These are phyloP conservation scores for Phyllotreta cruciferae DNA, from an alignment of 2,888 invertebrate genomes.

Conservation along the genomic window DNA sequence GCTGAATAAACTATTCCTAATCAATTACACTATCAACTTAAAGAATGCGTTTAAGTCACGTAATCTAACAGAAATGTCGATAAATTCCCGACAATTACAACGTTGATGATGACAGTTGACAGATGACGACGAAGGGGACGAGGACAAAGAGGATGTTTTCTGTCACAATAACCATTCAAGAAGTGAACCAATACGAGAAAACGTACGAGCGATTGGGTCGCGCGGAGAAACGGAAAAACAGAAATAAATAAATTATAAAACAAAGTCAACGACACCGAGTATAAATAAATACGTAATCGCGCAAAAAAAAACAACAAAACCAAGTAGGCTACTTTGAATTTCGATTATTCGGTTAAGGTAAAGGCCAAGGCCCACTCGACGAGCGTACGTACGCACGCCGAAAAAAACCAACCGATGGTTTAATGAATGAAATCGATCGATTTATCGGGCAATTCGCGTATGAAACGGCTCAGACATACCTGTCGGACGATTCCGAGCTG, in stretches of 20 bases:
- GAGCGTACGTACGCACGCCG: conserved; percentile 39
- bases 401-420: conserved; percentile 35
- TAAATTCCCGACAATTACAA: no score
- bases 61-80: no score
- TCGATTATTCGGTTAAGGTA: conserved; percentile 58
- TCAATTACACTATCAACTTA: no score
- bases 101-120: no score
- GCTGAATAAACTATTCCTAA: no score
- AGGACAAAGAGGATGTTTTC: no score
- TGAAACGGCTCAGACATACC: conserved; percentile 63
- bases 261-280: conserved; percentile 52
- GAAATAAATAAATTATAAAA: conserved; percentile 37
- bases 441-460: conserved; percentile 31
- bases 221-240: conserved; percentile 37
- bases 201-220: conserved; percentile 21
- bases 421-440: conserved; percentile 35
- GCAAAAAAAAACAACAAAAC: conserved; percentile 46
- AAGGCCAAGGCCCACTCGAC: conserved; percentile 59
- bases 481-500: conserved; percentile 93
- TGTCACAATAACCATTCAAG: no score
- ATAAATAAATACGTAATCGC: conserved; percentile 46
- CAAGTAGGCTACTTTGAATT: conserved; percentile 57
- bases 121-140: no score
- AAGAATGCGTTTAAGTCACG: no score
- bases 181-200: neutral